Evolutionary conservation across 1,140 invertebrate species (phyloP), one percentile per base, ranked within the genome.

Genomic region (Elysia chlorotica): DNA sequence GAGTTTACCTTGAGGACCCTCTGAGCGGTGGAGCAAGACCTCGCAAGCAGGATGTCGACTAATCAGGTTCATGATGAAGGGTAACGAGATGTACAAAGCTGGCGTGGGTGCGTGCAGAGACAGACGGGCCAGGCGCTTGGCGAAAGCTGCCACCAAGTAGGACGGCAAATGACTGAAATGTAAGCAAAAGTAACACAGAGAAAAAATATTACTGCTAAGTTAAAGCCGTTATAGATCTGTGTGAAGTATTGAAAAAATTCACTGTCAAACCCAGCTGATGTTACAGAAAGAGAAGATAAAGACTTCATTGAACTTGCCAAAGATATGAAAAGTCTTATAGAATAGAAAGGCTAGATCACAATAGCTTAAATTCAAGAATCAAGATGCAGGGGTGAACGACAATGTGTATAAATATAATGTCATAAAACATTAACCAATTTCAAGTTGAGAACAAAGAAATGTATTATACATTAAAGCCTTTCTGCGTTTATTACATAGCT

Each of bases 61-160:
- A 33, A 99, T 87, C 33, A 99, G 87, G 88, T 98, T 98, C 25
- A 92, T 91, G 48, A 98, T 91, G 63, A 98, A 93, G 25, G 92
- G 90, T 73, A 96, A 88, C 76, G 98, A 91, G 28, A 95, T 91
- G 6, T 91, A 87, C 28, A 95, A 91, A 83, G 95, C 93, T 74
- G 93, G 92, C 0, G 94, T 90, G 23, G 93, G 92, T 30, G 95
- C 95, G 31, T 92, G 88, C 2, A 99, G 88, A 19, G 92, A 91
- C 41, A 99, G 88, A 14, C 96, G 91, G 0, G 95, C 91, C 48
- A 97, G 87, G 68, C 93, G 91, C 88, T 99, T 99, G 2, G 92
- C 92, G 88, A 99, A 99, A 2, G 96, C 94, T 0, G 95, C 97
- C 10, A 98, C 95, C 67, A 98, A 85, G 76, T 93, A 92, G 82